A percentile compares a stretch with the other conserved stretches of the same genome.
Conservation (phyloP, 92 coral and sea anemone genomes). For the Siderastrea radians region DNA sequence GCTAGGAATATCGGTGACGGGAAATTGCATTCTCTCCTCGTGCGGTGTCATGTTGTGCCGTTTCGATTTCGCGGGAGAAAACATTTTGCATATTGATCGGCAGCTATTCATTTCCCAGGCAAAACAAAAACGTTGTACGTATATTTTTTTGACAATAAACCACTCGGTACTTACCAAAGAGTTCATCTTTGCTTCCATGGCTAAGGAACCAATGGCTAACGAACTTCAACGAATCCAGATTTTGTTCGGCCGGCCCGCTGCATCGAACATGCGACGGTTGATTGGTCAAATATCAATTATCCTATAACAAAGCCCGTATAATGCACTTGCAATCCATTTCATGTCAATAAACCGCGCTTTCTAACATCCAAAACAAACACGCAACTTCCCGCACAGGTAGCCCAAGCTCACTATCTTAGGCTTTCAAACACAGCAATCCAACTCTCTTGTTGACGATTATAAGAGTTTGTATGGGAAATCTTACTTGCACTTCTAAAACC, state of each 20-base stretch:
- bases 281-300: conserved; percentile 39
- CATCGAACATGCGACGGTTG: conserved; percentile 15
- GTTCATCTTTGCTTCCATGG: background rate
- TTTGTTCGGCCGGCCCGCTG: background rate
- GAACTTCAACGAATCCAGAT: background rate
- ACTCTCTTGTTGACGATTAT: no score
- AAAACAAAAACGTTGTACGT: background rate
- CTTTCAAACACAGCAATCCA: no score
- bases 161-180: conserved; percentile 28
- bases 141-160: background rate
- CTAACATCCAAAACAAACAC: conserved; percentile 17
- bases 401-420: no score
- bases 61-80: background rate
- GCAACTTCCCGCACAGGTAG: no score
- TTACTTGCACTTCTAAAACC: no score
- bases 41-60: background rate
- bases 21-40: background rate
- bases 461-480: no score
- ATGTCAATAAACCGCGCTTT: conserved; percentile 19
- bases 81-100: background rate
- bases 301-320: conserved; percentile 35
- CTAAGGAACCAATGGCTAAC: background rate
- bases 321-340: background rate
- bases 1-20: background rate
- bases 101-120: background rate